Conservation (phyloP, 2,888 invertebrate species). For the Rhorus exstirpatorius region DNA sequence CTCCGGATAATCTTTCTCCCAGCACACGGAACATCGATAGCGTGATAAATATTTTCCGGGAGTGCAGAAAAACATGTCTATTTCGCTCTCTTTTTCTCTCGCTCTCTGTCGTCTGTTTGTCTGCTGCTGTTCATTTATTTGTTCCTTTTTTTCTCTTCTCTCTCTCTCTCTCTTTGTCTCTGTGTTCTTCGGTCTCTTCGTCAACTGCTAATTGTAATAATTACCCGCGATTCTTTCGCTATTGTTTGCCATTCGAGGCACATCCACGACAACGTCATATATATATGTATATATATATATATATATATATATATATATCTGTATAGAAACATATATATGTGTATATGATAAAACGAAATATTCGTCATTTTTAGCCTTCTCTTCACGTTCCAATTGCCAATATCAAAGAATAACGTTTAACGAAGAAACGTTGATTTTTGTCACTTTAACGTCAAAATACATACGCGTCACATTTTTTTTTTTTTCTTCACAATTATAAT, state of each 20-base stretch:
- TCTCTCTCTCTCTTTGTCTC: constrained; percentile 35
- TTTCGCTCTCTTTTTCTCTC: constrained; percentile 15
- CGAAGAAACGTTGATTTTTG: constrained; percentile 20
- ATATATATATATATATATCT: not conserved
- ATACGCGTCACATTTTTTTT: constrained; percentile 73
- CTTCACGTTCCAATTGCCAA: too few relatives aligned
- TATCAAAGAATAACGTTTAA: not conserved
- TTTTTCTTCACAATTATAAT: constrained; percentile 20
- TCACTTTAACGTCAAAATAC: constrained; percentile 3
- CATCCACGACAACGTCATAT: constrained; percentile 1
- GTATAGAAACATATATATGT: constrained; percentile 22
- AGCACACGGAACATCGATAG: constrained; percentile 44
- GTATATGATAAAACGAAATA: not conserved
- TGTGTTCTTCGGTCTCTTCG: constrained; percentile 34
- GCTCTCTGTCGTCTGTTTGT: constrained; percentile 23
- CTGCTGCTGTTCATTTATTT: constrained; percentile 14
- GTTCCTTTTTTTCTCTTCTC: not conserved
- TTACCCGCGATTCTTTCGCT: constrained; percentile 44
- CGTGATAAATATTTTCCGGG: constrained; percentile 37
- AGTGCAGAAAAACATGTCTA: constrained; percentile 34
- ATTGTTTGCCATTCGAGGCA: constrained; percentile 21
- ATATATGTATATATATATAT: too few relatives aligned
- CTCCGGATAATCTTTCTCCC: constrained; percentile 21
- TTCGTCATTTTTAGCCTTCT: constrained; percentile 2
- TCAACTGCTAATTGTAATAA: constrained; percentile 34